These are phyloP conservation scores for Daktulosphaira vitifoliae DNA, from an alignment of 1,140 invertebrate genomes.

Conservation along the genomic window DNA sequence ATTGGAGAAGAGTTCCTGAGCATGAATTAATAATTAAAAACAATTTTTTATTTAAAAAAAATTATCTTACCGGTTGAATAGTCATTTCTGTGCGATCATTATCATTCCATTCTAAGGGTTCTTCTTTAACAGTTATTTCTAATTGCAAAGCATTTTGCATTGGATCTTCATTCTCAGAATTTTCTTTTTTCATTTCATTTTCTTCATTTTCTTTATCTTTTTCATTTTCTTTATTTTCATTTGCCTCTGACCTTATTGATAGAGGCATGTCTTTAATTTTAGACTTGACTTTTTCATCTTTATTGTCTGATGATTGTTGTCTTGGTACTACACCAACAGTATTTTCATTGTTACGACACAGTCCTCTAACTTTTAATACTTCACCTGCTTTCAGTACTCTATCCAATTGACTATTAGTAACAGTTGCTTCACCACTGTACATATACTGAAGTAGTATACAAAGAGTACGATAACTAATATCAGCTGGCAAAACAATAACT, in stretches of 20 bases:
- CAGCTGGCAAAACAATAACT: constrained; percentile 68
- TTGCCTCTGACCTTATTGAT: constrained; percentile 7
- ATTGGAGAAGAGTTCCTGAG: constrained; percentile 32
- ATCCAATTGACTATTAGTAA: constrained; percentile 70
- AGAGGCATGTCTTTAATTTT: constrained; percentile 42
- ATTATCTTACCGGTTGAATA: constrained; percentile 46
- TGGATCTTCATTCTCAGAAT: constrained; percentile 45
- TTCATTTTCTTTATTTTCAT: constrained; percentile 38
- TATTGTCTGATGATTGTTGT: constrained; percentile 38
- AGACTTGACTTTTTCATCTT: constrained; percentile 43
- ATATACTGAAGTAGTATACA: constrained; percentile 77
- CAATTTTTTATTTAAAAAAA: not conserved
- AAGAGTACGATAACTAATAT: constrained; percentile 65
- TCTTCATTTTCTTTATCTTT: constrained; percentile 33
- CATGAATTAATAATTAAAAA: not conserved
- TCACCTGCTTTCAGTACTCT: constrained; percentile 69
- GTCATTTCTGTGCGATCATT: constrained; percentile 42
- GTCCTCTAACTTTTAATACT: constrained; percentile 56
- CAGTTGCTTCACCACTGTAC: constrained; percentile 76
- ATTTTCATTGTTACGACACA: constrained; percentile 35
- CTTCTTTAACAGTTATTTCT: constrained; percentile 49
- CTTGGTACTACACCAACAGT: constrained; percentile 35
- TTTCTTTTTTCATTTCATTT: constrained; percentile 47
- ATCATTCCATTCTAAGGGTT: constrained; percentile 57
- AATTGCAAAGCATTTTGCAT: constrained; percentile 39